Base-by-base conservation (phyloP, 2,888 invertebrate species). In the Eupeodes luniger region DNA sequence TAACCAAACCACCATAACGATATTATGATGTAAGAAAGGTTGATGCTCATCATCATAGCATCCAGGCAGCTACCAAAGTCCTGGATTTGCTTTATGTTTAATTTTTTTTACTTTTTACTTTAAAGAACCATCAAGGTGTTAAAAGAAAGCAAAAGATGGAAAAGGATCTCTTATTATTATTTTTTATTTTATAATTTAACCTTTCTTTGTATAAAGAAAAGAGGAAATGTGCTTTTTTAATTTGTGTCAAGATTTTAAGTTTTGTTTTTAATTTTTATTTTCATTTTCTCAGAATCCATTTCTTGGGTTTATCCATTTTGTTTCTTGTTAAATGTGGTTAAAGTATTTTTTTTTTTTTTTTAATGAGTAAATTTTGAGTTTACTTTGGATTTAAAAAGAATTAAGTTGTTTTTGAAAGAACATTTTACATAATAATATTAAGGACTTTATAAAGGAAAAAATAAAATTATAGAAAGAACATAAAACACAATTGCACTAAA, bases 221-320 rank as follows among this genome's bases (percentile, higher is more conserved):
- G 40, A 55, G 53, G 75, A 49, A 81, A 69, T 74, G 80, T 34
- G 44, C 81, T 81, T 81, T 76, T 70, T 53, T 76, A 72, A 77
- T 77, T 85, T 76, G 70, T 81, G 81, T 81, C 81, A 85, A 62
- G 81, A 61, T 34, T 77, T 47, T 34, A 12, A 64, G n/a, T 19
- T 76, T 53, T 64, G 40, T 51, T 55, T 62, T 27, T 61, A 53
- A 4, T 78, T 36, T 75, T 40, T 4, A 40, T 12, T 53, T 51
- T 11, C 5, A 40, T 40, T 19, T 53, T 16, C 11, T 55, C 2
- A 40, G 40, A 69, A 16, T 53, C 6, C 9, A 14, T 16, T 51
- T 34, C n/a, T 12, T 59, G 53, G 14, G 11, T 5, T 55, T 57
- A 66, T 80, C 66, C 61, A 27, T 27, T 47, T 57, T 57, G 16